These are phyloP conservation scores for Carassius auratus DNA, from an alignment of 2,113 vertebrate species.

Conservation along the genomic window DNA sequence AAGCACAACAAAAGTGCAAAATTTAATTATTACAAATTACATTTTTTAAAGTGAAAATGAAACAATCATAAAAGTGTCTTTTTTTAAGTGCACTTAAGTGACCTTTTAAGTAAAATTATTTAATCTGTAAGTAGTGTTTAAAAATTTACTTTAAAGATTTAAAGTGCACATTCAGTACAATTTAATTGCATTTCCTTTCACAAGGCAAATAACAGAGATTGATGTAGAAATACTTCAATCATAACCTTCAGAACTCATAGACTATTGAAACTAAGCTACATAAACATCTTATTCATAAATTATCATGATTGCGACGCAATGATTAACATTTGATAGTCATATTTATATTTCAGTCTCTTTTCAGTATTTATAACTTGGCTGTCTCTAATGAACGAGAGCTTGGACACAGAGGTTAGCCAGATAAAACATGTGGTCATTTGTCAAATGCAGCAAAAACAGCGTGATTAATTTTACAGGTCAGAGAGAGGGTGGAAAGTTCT, in stretches of 20 bases:
- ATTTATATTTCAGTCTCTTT: neutral
- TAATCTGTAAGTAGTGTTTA: neutral
- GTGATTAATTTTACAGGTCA: constrained; percentile 3
- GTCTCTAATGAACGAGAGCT: neutral
- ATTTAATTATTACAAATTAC: neutral
- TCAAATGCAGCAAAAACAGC: neutral
- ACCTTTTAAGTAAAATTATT: neutral
- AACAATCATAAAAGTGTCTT: neutral
- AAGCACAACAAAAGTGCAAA: neutral
- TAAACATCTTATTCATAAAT: neutral
- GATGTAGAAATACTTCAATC: neutral
- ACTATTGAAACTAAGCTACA: neutral
- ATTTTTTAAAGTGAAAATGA: too few relatives aligned
- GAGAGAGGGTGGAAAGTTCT: neutral
- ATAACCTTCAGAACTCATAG: neutral
- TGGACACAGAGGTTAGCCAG: neutral
- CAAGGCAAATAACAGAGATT: neutral
- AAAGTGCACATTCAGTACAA: neutral
- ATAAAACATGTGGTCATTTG: neutral
- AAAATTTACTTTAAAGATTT: neutral
- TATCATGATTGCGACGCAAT: neutral
- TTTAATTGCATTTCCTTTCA: neutral
- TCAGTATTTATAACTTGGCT: neutral
- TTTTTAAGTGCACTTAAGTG: neutral
- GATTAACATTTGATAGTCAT: neutral